Percentiles rank a stretch among this genome's conserved stretches.
phyloP scores from a whole-genome alignment of 1,140 invertebrate genomes.

The Drepana arcuata region DNA sequence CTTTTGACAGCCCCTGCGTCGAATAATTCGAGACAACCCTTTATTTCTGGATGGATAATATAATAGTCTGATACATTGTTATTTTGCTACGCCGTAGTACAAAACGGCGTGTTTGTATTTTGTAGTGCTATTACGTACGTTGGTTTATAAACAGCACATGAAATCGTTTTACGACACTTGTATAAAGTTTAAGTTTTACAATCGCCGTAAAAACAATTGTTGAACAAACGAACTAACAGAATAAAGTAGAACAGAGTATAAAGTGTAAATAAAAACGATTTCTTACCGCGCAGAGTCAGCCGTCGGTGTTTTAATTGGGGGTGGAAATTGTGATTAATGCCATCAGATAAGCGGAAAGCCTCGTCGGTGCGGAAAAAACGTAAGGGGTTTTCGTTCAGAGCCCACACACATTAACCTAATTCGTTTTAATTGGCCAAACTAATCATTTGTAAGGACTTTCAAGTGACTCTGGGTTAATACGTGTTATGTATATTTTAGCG shows the following conservation, averaged over 20 bases:
- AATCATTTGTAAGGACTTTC: conserved; percentile 58
- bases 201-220: conserved; percentile 42
- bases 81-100: conserved; percentile 1
- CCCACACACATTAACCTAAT: conserved; percentile 68
- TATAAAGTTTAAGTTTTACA: conserved; percentile 27
- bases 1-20: conserved; percentile 33
- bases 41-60: too few relatives aligned
- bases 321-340: conserved; percentile 69
- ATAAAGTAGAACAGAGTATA: conserved; percentile 47
- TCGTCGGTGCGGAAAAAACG: conserved; percentile 42
- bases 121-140: conserved; percentile 1
- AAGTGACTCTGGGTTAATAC: conserved; percentile 33
- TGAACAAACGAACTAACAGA: conserved; percentile 43
- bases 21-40: conserved; percentile 6
- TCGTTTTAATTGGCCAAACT: conserved; percentile 63
- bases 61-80: too few relatives aligned
- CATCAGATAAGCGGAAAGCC: conserved; percentile 55
- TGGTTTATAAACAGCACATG: conserved; percentile 1
- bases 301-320: conserved; percentile 63
- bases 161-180: conserved; percentile 7
- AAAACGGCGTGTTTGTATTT: background rate
- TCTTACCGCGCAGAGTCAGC: conserved; percentile 33
- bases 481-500: too few relatives aligned
- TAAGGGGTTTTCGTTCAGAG: conserved; percentile 37
- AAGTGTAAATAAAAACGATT: conserved; percentile 39